Conservation (phyloP, 2,888 invertebrate species). For the Heliconius aoede region DNA sequence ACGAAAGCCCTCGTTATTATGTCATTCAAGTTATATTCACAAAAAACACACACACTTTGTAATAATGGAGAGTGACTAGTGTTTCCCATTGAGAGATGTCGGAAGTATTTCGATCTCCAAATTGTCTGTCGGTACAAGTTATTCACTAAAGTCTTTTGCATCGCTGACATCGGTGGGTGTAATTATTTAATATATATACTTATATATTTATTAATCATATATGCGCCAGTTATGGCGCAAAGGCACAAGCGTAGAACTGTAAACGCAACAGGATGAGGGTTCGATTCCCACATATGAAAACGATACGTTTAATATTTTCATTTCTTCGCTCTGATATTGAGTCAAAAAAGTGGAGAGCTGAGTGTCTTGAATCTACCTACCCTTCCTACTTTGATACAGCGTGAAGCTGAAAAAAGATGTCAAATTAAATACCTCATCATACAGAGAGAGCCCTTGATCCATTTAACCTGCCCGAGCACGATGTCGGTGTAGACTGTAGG, state of each 20-base stretch:
- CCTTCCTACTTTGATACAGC: too few species aligned
- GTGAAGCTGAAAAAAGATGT: too few species aligned
- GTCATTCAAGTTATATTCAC: conserved; percentile 1
- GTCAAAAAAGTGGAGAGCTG: too few species aligned
- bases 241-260: too few species aligned
- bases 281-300: too few species aligned
- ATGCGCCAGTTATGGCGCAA: too few species aligned
- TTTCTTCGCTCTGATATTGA: too few species aligned
- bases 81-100: not conserved
- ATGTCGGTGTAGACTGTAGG: too few species aligned
- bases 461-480: conserved; percentile 4
- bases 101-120: conserved; percentile 1
- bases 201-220: not conserved
- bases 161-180: not conserved
- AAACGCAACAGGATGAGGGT: too few species aligned
- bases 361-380: too few species aligned
- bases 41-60: conserved; percentile 5
- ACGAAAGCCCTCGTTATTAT: conserved; percentile 8
- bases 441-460: not conserved
- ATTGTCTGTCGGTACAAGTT: not conserved
- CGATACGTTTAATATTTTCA: too few species aligned
- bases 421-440: too few species aligned
- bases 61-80: conserved; percentile 1
- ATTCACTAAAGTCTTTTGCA: not conserved
- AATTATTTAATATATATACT: not conserved